Base-by-base conservation (phyloP, 2,888 invertebrate genomes). In the Temnothorax unifasciatus region DNA sequence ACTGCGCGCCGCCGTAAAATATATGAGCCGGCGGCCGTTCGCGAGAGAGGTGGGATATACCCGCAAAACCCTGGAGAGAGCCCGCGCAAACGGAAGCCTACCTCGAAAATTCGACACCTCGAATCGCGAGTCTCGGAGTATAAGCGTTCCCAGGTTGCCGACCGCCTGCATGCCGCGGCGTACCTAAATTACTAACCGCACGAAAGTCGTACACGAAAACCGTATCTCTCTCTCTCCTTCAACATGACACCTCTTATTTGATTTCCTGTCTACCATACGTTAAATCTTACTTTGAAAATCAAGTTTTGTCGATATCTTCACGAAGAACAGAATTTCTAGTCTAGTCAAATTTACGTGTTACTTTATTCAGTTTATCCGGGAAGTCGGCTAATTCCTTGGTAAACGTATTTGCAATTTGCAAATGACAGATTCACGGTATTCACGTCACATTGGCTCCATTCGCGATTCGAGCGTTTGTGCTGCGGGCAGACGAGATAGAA, bases 1-100 rank as follows among this genome's bases (percentile, higher is more conserved):
- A 93, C 93, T 92, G 93, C 92, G 87, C 91, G 89, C 85, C 88
- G 89, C 87, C 89, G 90, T 91, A 89, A 93, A 92, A 93, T 93
- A 93, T 93, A 93, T 89, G 93, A 93, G 91, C 91, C 91, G 81
- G 87, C 89, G 83, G 88, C 89, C 87, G 86, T 84, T 85, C 88
- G 77, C 86, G 87, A 85, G 87, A 86, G 86, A 87, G 84, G 86
- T 83, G 85, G 77, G 85, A 89, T 87, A 59, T 81, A 83, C 85
- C 88, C 88, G 85, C 90, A 86, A 86, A 85, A 88, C 87, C 83
- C 89, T 85, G 86, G 74, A 83, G 87, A 86, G 54, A 77, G 29
- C 29, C 18, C 38, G 83, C 84, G 77, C 52, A 38, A 68, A 41
- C 83, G 76, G 71, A 84, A 89, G 86, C 83, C 64, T 66, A 64